phyloP scores from a whole-genome alignment of 2,113 vertebrate genomes.

The Chloebia gouldiae region DNA sequence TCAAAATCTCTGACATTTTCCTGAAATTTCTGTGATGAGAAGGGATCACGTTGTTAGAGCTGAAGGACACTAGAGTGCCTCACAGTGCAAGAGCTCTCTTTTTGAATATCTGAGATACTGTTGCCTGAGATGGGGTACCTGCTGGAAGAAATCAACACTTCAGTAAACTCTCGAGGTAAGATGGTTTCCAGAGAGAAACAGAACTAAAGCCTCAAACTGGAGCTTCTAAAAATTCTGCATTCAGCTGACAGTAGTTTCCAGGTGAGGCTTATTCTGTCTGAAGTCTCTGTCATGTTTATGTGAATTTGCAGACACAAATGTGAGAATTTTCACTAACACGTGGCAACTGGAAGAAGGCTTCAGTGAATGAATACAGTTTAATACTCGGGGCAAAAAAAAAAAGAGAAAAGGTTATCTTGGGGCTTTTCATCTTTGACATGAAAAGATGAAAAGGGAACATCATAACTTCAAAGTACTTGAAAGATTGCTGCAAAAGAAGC shows the following conservation, averaged over 20 bases:
- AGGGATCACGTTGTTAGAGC: background rate
- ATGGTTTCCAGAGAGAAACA: background rate
- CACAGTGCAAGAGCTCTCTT: background rate
- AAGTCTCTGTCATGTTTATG: background rate
- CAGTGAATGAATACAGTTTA: background rate
- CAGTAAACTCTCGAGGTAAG: background rate
- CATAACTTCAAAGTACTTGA: background rate
- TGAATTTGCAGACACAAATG: background rate
- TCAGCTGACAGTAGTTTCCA: background rate
- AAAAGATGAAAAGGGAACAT: background rate
- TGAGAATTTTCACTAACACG: background rate
- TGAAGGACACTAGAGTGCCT: background rate
- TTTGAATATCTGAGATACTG: background rate
- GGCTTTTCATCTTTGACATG: background rate
- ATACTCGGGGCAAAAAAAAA: background rate
- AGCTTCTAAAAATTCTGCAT: background rate
- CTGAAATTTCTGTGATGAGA: background rate
- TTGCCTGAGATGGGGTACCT: background rate
- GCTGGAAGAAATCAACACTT: background rate
- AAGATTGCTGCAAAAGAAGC: background rate
- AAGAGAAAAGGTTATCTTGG: background rate
- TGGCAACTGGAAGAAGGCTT: background rate
- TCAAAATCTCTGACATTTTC: slow-evolving; percentile 22
- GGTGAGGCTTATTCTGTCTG: background rate
- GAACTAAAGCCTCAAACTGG: background rate